Base-by-base conservation (phyloP, 2,113 vertebrate species). In the Donacobius atricapilla region DNA sequence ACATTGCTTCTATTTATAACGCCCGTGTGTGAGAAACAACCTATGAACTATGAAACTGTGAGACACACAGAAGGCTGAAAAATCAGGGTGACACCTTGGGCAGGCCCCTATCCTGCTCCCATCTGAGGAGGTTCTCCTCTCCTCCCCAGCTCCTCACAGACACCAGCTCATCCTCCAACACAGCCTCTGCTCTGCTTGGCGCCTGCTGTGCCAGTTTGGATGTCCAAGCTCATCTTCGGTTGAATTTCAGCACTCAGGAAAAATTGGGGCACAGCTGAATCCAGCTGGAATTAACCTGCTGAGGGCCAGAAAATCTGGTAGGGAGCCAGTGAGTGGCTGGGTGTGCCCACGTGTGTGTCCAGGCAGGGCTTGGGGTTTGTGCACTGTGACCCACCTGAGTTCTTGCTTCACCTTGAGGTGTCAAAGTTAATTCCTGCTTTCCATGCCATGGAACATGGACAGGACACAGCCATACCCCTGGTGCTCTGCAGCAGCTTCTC, bases 361-460 rank as follows among this genome's bases (percentile, higher is more conserved):
- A 39, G 39, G 75, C 66, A 54, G 66, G 23, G 15, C 47, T n/a
- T 27, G 40, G 22, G 40, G 5, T 60, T 44, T 61, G 53, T 48
- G 69, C 33, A 4, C 14, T 2, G 2, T 21, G 60, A 51, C n/a
- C 20, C 33, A n/a, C 15, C 13, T 31, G 66, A 4, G 2, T 16
- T 48, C 15, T 35, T 75, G 53, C 61, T 76, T 92, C 54, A 60
- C 66, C 64, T 45, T 0, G 0, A 65, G 11, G 44, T 30, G 18
- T 54, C 73, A 39, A 16, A 50, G 35, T 35, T 17, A 73, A n/a
- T 19, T 56, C 18, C 16, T 39, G 37, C 19, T 68, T 79, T 56
- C 65, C 66, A 31, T 0, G 0, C 35, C 1, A 0, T 17, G 31
- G 30, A 47, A 51, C 64, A 40, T 3, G 25, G 54, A 7, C 30